Conservation (phyloP, 2,888 invertebrate species). For the Dexiosoma caninum region DNA sequence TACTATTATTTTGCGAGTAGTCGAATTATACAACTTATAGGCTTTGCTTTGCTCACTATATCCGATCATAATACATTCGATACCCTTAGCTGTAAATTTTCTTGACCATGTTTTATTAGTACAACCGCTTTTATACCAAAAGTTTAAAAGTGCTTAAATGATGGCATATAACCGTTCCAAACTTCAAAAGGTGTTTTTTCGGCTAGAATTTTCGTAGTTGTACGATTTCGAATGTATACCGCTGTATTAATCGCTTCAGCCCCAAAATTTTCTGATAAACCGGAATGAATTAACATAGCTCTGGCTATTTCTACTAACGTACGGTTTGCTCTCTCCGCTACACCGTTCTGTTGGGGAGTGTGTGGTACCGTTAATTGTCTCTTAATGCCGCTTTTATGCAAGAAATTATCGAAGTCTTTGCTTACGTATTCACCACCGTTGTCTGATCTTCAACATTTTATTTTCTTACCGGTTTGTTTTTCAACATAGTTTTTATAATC, state of each 20-base stretch:
- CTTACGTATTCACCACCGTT: slow-evolving; percentile 53
- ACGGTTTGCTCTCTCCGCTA: slow-evolving; percentile 37
- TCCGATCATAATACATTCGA: slow-evolving; percentile 38
- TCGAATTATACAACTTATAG: slow-evolving; percentile 32
- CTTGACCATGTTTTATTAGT: not conserved
- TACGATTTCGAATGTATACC: slow-evolving; percentile 5
- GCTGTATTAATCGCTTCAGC: slow-evolving; percentile 5
- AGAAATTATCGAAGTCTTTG: slow-evolving; percentile 40
- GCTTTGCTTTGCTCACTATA: slow-evolving; percentile 46
- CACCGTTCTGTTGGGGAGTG: slow-evolving; percentile 57
- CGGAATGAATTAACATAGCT: not conserved
- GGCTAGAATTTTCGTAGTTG: not conserved
- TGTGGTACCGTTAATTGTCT: slow-evolving; percentile 50
- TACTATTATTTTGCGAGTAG: slow-evolving; percentile 12
- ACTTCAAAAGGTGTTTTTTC: slow-evolving; percentile 15
- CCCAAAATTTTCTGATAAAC: slow-evolving; percentile 8
- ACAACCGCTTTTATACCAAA: slow-evolving; percentile 15
- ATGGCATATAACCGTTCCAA: not conserved
- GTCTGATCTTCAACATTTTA: slow-evolving; percentile 49
- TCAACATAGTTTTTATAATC: slow-evolving; percentile 53
- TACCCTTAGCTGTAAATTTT: slow-evolving; percentile 1
- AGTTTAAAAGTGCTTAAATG: not conserved
- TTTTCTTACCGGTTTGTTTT: slow-evolving; percentile 50
- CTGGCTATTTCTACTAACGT: slow-evolving; percentile 38
- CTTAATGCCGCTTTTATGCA: slow-evolving; percentile 46